Percentiles rank a stretch among this genome's conserved stretches.
Conservation (phyloP, 2,888 invertebrate species). For the Odontocerum albicorne region DNA sequence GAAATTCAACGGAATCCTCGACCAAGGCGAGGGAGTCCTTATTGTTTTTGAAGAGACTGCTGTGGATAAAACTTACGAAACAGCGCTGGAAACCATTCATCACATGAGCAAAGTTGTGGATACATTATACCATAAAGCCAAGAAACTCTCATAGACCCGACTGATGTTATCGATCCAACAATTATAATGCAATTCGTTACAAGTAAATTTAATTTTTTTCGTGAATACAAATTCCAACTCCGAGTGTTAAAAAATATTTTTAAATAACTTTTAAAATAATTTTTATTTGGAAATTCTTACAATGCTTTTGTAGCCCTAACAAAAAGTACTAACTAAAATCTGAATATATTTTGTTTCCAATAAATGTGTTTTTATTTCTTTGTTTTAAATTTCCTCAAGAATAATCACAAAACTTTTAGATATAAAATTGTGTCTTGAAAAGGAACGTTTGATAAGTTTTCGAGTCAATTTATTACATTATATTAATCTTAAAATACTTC, state of each 20-base stretch:
- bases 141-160: conserved; percentile 83
- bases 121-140: conserved; percentile 98
- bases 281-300: conserved; percentile 8
- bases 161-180: neutral
- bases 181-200: conserved; percentile 2
- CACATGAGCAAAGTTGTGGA: conserved; percentile 99
- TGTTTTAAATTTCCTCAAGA: too few species aligned
- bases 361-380: neutral
- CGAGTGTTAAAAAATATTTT: conserved; percentile 9
- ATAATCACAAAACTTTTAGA: too few species aligned
- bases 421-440: too few species aligned
- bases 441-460: too few species aligned
- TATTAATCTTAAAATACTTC: too few species aligned
- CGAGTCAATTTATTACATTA: too few species aligned
- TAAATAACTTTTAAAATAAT: conserved; percentile 5
- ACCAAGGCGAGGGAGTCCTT: conserved; percentile 97
- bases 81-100: conserved; percentile 95
- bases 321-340: conserved; percentile 7
- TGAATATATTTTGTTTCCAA: neutral
- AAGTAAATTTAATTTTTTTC: conserved; percentile 13
- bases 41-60: conserved; percentile 96
- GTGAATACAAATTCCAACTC: conserved; percentile 8
- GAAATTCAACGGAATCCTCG: conserved; percentile 95
- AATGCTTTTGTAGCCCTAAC: conserved; percentile 10
- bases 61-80: conserved; percentile 96